phyloP scores from a whole-genome alignment of 2,797 vertebrate genomes.

The Diglossa cyanea region DNA sequence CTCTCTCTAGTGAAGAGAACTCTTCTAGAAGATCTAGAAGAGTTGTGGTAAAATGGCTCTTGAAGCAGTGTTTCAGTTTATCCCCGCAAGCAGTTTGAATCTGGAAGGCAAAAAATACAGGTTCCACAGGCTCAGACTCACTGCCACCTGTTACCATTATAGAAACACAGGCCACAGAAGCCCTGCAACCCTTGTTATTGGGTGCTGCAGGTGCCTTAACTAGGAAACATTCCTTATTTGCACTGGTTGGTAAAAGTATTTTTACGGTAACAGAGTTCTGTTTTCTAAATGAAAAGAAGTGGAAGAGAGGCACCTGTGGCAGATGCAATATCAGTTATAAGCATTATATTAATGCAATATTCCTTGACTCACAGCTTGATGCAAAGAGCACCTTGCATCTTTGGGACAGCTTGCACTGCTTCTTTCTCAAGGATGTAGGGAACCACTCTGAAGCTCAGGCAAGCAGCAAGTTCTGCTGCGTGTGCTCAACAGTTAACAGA shows the following conservation, averaged over 20 bases:
- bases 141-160: not conserved
- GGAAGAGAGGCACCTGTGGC: not conserved
- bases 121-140: not conserved
- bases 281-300: not conserved
- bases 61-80: not conserved
- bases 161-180: not conserved
- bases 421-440: not conserved
- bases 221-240: not conserved
- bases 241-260: not conserved
- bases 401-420: not conserved
- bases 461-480: not conserved
- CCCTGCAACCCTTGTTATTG: not conserved
- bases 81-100: not conserved
- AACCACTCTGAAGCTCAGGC: not conserved
- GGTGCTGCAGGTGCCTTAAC: not conserved
- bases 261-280: not conserved
- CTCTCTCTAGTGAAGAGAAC: too few relatives aligned
- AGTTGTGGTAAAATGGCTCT: not conserved
- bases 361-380: not conserved
- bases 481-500: not conserved
- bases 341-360: not conserved
- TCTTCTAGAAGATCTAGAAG: not conserved
- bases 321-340: not conserved
- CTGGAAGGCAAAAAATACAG: not conserved
- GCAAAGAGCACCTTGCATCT: not conserved